Evolutionary conservation across 2,113 vertebrate genomes (phyloP), one percentile per base, ranked within the genome.

Genomic region (Strix aluco): DNA sequence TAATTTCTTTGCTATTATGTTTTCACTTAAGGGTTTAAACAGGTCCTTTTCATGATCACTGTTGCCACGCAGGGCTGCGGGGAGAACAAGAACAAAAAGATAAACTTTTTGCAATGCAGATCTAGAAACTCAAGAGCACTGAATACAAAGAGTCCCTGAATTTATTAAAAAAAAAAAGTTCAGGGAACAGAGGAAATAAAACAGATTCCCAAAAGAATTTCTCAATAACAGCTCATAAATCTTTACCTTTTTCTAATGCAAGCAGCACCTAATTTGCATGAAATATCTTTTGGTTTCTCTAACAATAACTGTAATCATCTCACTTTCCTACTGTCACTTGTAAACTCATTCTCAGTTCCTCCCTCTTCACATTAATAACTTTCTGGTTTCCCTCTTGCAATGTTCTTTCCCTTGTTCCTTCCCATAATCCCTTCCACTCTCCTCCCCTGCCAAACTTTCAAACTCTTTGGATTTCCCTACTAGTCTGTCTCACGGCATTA

Each of bases 341-440:
- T 20, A 81, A 84, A 25, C 4, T 54, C 34, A 29, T 17, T 88
- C 10, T 58, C 32, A 27, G 27, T 11, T 38, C 13, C 25, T 42
- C 27, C 3, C 4, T 47, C 1, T 72, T 86, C 16, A 54, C 29
- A 16, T 5, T 0, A 79, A 11, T 15, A 59, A 67, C 47, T 63
- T 62, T 61, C 10, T 0, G 0, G 2, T 54, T 81, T 69, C 15
- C 0, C 29, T 58, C 15, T 42, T 27, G 42, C 6, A 8, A 3
- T 7, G 19, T 17, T 81, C 11, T n/a, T 89, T 54, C 15, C 16
- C 14, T 27, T 42, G 4, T 11, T 67, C 7, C 18, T 71, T 84
- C 34, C 21, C 57, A 40, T 23, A 52, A 66, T 11, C 27, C 27
- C 5, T 51, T 88, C 36, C 30, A 58, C 6, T 32, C 5, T 49